Percentiles rank a stretch among this genome's conserved stretches.
Conservation (phyloP, 2,113 vertebrate genomes). For the Tachysurus fulvidraco region DNA sequence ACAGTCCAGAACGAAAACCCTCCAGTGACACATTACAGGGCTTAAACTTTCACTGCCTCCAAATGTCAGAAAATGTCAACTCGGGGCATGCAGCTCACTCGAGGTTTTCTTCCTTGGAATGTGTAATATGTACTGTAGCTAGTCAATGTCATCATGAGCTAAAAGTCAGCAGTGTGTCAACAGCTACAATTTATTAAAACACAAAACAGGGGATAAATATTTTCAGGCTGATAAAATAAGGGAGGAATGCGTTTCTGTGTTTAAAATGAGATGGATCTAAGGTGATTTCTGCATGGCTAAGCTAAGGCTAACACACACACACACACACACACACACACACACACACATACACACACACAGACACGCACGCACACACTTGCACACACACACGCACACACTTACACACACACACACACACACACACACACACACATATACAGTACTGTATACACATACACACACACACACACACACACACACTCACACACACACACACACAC, state of each 20-base stretch:
- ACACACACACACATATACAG: no score
- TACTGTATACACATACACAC: no score
- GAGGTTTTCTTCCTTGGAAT: conserved; percentile 15
- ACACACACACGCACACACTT: no score
- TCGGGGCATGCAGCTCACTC: not conserved
- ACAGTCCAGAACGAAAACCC: not conserved
- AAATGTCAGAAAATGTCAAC: conserved; percentile 41
- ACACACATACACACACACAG: no score
- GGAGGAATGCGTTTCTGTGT: not conserved
- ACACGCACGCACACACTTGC: not conserved
- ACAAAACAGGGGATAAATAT: not conserved
- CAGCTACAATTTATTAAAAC: conserved; percentile 13
- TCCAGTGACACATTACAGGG: conserved; percentile 4
- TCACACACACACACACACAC: not conserved
- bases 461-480: not conserved
- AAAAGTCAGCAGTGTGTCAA: conserved; percentile 26
- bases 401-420: not conserved
- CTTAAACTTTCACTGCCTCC: not conserved
- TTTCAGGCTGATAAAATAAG: not conserved
- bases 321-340: no score
- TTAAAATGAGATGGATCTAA: not conserved
- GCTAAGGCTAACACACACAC: no score
- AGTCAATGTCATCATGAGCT: not conserved
- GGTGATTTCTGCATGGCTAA: not conserved
- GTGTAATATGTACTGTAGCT: not conserved